Evolutionary conservation across 1,140 invertebrate genomes (phyloP), one percentile per base, ranked within the genome.

Genomic region (Eupeodes corollae): DNA sequence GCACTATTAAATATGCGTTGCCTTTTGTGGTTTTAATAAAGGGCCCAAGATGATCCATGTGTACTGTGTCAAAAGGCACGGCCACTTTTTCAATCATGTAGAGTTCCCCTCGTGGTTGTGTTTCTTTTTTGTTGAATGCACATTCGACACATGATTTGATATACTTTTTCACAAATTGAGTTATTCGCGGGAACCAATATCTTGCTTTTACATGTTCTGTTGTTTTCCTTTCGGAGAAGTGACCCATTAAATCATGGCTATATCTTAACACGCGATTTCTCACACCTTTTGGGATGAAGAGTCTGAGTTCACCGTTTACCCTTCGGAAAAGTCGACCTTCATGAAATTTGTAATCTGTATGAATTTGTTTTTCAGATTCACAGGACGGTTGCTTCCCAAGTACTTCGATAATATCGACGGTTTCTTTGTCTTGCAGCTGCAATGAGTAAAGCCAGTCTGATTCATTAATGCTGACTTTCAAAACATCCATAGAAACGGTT

Each of bases 1-100:
- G 43, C 0, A 65, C 68, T 45, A 74, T 67, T 1, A 63, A 64
- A 49, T 74, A 70, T 38, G 56, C 57, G 61, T 73, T 69, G 14
- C 52, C 43, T 2, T 18, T 50, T 19, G 67, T 67, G 9, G 52
- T 41, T 39, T 68, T 48, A 47, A 43, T 52, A 44, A 46, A 39
- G 14, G 61, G 59, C 2, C 59, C 59, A 19, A 55, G 52, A 53
- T 65, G 61, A 39, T 65, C 61, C 10, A 64, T 52, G 46, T 63
- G 61, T 10, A 59, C 13, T 0, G 50, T 57, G 8, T 48, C 14
- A 49, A 67, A 62, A 1, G 56, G 64, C 33, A 48, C 31, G 15
- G 56, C 47, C 8, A 52, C 58, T 40, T 60, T 58, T 32, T 56
- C 55, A 30, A 61, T 58, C 32, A 13, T 54, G 42, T 65, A 47